These are phyloP conservation scores for Molorchus minor DNA, from an alignment of 2,888 invertebrate species.

Conservation along the genomic window DNA sequence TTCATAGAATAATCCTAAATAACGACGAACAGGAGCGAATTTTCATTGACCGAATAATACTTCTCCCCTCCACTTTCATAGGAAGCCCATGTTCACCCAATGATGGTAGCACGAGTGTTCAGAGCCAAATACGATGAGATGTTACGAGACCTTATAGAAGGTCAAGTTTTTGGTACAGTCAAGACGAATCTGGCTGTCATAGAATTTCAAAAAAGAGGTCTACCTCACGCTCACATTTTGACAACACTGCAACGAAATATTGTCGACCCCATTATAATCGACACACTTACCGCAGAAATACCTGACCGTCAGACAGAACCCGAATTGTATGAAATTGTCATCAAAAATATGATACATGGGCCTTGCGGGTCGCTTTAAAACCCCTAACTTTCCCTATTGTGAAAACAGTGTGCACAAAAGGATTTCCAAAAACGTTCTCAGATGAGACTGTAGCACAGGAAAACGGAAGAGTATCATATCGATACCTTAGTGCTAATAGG, in stretches of 20 bases:
- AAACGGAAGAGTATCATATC: conserved; percentile 27
- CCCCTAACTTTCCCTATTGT: conserved; percentile 56
- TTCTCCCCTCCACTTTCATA: conserved; percentile 11
- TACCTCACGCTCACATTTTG: conserved; percentile 26
- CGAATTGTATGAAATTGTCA: conserved; percentile 16
- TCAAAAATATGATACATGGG: conserved; percentile 57
- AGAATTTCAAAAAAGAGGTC: conserved; percentile 30
- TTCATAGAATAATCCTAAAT: not conserved
- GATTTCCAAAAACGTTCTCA: conserved; percentile 27
- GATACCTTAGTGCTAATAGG: conserved; percentile 10
- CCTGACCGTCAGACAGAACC: not conserved
- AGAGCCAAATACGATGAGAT: conserved; percentile 22
- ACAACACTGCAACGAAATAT: conserved; percentile 13
- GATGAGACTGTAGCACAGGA: conserved; percentile 21
- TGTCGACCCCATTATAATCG: not conserved
- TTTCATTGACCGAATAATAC: conserved; percentile 6
- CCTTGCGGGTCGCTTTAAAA: conserved; percentile 54
- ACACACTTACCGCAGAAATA: not conserved
- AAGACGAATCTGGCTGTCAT: conserved; percentile 19
- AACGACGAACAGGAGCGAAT: not conserved
- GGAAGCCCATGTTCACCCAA: not conserved
- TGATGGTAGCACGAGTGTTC: conserved; percentile 5
- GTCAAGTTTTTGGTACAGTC: conserved; percentile 21
- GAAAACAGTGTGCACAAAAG: conserved; percentile 53
- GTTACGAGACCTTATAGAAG: conserved; percentile 18